Evolutionary conservation across 2,888 invertebrate genomes (phyloP).

Genomic region (Agrenia bidenticulata): DNA sequence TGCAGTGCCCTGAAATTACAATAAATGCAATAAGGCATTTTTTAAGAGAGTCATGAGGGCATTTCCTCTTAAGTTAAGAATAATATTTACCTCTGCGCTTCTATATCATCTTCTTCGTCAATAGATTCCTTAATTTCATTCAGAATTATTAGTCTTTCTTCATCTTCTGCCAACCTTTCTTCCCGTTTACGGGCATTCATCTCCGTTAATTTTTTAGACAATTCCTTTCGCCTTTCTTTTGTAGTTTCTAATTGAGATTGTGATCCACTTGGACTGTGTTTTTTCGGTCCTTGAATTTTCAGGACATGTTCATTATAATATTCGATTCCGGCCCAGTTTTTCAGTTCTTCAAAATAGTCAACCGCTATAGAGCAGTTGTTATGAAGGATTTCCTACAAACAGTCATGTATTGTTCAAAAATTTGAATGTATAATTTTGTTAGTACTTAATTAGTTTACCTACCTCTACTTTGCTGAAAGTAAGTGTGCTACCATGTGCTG

Average conservation of each 20-base stretch:
- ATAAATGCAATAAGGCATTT: too few relatives aligned
- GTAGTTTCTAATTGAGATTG: slow-evolving; percentile 77
- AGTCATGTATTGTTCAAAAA: background rate
- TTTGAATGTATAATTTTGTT: background rate
- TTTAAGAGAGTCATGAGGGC: slow-evolving; percentile 29
- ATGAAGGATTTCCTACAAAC: slow-evolving; percentile 70
- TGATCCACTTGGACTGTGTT: slow-evolving; percentile 58
- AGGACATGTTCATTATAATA: slow-evolving; percentile 80
- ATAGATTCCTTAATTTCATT: slow-evolving; percentile 73
- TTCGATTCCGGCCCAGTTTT: slow-evolving; percentile 76
- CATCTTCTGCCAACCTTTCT: slow-evolving; percentile 79
- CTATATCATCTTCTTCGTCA: slow-evolving; percentile 66
- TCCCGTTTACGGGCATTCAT: slow-evolving; percentile 85
- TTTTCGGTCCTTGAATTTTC: slow-evolving; percentile 82
- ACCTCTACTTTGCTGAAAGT: slow-evolving; percentile 78
- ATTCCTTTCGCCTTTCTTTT: slow-evolving; percentile 73
- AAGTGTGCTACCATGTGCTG: slow-evolving; percentile 83
- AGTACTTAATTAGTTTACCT: background rate
- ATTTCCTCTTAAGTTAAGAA: background rate
- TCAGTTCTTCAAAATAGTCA: slow-evolving; percentile 76
- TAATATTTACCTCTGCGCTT: background rate
- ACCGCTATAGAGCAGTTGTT: slow-evolving; percentile 75
- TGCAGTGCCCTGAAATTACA: slow-evolving; percentile 71
- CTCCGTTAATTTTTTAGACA: slow-evolving; percentile 80
- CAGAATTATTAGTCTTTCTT: slow-evolving; percentile 77